A percentile compares a stretch with the other conserved stretches of the same genome.
These are phyloP conservation scores for Teleiodes luculella DNA, from an alignment of 2,888 invertebrate species.

Conservation along the genomic window DNA sequence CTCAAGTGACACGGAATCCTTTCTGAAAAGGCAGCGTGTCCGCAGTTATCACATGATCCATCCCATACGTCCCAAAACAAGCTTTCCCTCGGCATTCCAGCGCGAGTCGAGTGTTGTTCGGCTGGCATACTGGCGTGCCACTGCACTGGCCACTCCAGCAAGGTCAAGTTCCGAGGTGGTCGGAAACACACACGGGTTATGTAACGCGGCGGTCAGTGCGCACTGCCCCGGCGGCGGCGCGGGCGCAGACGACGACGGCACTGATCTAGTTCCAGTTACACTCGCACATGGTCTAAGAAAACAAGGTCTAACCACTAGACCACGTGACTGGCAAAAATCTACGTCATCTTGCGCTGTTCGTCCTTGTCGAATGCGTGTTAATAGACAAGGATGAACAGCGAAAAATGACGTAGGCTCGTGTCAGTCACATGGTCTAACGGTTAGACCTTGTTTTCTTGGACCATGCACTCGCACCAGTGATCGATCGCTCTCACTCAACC, in stretches of 20 bases:
- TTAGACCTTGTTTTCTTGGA: no score
- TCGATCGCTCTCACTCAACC: conserved; percentile 1
- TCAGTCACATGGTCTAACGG: no score
- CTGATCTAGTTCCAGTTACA: conserved; percentile 25
- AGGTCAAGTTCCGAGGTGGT: conserved; percentile 58
- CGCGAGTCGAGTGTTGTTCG: not conserved
- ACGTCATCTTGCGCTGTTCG: no score
- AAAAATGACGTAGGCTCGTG: no score
- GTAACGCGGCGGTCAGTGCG: conserved; percentile 32
- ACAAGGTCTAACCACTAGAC: no score
- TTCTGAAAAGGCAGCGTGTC: no score
- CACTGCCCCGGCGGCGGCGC: conserved; percentile 15
- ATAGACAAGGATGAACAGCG: no score
- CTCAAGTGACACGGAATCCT: no score
- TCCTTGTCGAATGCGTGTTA: no score
- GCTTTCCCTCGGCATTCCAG: not conserved
- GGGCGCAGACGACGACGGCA: conserved; percentile 16
- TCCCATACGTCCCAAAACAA: not conserved
- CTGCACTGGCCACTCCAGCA: conserved; percentile 29
- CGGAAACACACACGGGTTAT: conserved; percentile 46
- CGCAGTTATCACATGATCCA: no score
- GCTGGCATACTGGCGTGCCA: not conserved
- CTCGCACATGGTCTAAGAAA: no score
- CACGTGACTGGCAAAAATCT: no score
- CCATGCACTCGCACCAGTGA: conserved; percentile 12